Conservation (phyloP, 2,888 invertebrate genomes). For the Lasius platythorax region DNA sequence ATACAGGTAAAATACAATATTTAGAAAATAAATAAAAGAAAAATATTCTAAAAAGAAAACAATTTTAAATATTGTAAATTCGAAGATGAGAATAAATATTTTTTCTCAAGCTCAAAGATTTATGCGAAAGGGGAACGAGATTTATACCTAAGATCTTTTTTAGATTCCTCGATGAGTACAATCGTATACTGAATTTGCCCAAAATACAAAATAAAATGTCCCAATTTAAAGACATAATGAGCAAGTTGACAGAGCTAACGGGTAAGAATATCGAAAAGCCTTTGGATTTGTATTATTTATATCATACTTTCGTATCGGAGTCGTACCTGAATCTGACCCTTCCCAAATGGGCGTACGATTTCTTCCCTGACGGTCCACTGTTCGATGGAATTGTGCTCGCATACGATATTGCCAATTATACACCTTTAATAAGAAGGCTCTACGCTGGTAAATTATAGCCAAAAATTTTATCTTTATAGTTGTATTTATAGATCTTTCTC, state of each 20-base stretch:
- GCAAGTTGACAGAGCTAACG: background rate
- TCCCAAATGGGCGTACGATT: slow-evolving; percentile 10
- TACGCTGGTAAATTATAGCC: slow-evolving; percentile 84
- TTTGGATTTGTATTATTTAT: background rate
- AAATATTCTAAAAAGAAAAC: background rate
- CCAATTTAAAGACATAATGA: background rate
- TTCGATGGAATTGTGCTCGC: slow-evolving; percentile 80
- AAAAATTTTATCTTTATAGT: background rate
- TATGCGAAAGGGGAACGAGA: background rate
- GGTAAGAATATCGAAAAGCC: slow-evolving; percentile 9
- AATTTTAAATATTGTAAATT: background rate
- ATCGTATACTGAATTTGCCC: background rate
- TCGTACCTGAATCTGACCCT: background rate
- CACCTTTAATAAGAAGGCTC: slow-evolving; percentile 13
- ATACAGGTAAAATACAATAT: background rate
- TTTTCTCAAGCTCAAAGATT: background rate
- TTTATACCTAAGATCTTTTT: background rate
- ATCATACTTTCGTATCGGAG: slow-evolving; percentile 20
- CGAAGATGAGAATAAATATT: background rate
- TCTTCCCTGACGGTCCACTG: slow-evolving; percentile 16
- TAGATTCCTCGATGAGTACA: slow-evolving; percentile 5
- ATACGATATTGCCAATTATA: slow-evolving; percentile 85
- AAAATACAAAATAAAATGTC: background rate
- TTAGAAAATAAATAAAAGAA: background rate
- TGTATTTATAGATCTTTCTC: background rate